Evolutionary conservation across 2,888 invertebrate genomes (phyloP), one percentile per base, ranked within the genome.

Genomic region (Spodoptera picta): DNA sequence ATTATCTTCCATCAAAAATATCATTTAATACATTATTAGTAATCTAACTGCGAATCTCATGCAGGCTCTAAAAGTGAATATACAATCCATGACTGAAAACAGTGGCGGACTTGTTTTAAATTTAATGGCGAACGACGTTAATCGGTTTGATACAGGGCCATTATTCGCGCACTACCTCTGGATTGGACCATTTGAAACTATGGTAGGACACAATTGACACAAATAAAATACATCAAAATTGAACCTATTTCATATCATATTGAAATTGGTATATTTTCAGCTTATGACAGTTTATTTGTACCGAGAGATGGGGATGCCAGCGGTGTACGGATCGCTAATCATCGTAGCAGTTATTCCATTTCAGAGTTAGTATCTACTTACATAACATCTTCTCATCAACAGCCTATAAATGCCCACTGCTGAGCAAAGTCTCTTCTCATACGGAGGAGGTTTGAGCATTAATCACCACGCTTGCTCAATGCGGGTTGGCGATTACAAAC

Each of bases 51-150:
- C 4, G 27, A 2, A 0, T 4, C 19, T 9, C 0, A 31, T 45
- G 31, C 77, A 93, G 93, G 90, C 93, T 24, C 74, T 94, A 47
- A 93, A 91, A 87, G 87, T 93, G 24, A 94, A 89, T 73, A 85
- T 92, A 6, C 94, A 94, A 80, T 86, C 92, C 1, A 86, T 92
- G 83, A 87, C 92, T 0, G 94, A 93, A 62, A 90, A 80, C 69
- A 90, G 90, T 59, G 94, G 90, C 1, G 94, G 95, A 0, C 86
- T 95, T 73, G 95, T 96, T 19, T 92, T 96, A 0, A 96, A 96
- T 82, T 83, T 96, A 12, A 92, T 98, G 90, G 97, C 97, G 24
- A 97, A 97, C 77, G 98, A 98, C 83, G 97, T 97, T 1, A 96
- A 96, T 75, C 95, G 97, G 71, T 97, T 97, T 82, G 97, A 97